Conservation (phyloP, 2,888 invertebrate genomes). For the Acronicta leporina region DNA sequence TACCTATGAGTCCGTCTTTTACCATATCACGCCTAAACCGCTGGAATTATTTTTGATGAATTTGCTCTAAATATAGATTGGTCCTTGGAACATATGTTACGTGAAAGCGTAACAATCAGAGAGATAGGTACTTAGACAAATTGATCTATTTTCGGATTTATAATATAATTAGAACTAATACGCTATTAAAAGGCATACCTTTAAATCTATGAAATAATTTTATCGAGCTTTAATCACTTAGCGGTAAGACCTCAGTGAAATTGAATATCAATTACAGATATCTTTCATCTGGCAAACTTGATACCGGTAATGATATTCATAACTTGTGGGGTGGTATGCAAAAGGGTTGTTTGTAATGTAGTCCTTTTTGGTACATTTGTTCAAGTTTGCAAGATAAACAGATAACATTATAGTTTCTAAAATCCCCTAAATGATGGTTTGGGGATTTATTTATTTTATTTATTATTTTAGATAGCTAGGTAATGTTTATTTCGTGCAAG, state of each 20-base stretch:
- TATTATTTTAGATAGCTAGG: too few species aligned
- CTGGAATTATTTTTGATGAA: too few species aligned
- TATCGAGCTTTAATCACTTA: constrained; percentile 47
- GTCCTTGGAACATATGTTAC: too few species aligned
- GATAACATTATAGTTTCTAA: constrained; percentile 31
- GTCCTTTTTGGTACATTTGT: constrained; percentile 61
- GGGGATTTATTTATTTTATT: not conserved
- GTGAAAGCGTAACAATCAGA: too few species aligned
- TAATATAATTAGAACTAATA: too few species aligned
- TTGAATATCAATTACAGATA: constrained; percentile 59
- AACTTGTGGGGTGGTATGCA: constrained; percentile 61
- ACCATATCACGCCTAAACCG: too few species aligned
- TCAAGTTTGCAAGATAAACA: constrained; percentile 27
- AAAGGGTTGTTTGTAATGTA: constrained; percentile 61
- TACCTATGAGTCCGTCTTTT: too few species aligned
- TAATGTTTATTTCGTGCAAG: too few species aligned
- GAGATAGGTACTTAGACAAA: too few species aligned
- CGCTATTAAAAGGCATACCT: too few species aligned
- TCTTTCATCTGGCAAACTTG: constrained; percentile 70
- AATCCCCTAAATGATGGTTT: not conserved
- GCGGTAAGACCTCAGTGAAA: constrained; percentile 48
- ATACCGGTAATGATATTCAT: constrained; percentile 82
- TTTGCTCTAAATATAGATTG: too few species aligned
- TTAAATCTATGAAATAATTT: constrained; percentile 27
- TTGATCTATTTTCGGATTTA: too few species aligned